phyloP scores from a whole-genome alignment of 2,888 invertebrate species.

The Dicyrtoma fusca region DNA sequence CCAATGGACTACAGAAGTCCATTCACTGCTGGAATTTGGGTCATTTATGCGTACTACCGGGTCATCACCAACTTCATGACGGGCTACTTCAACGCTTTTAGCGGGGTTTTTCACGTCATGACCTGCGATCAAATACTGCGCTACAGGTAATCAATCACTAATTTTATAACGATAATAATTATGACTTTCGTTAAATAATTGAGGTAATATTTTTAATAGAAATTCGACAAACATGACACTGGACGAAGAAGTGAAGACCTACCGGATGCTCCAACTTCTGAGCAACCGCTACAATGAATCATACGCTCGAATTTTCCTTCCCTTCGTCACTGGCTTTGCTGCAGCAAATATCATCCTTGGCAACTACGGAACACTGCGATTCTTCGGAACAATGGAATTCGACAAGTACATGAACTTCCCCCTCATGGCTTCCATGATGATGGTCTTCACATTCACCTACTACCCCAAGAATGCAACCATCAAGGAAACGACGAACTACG shows the following conservation, averaged over 20 bases:
- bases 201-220: too few relatives aligned
- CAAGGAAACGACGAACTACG: not conserved
- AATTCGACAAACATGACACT: not conserved
- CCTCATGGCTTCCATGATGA: not conserved
- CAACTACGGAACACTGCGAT: not conserved
- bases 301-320: not conserved
- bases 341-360: not conserved
- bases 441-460: not conserved
- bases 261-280: not conserved
- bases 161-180: not conserved
- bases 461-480: not conserved
- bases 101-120: not conserved
- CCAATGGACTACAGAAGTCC: conserved; percentile 1
- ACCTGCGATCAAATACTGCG: conserved; percentile 1
- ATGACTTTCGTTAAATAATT: not conserved
- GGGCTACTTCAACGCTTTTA: not conserved
- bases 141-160: not conserved
- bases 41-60: not conserved
- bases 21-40: not conserved
- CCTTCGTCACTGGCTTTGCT: not conserved
- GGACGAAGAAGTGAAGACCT: not conserved
- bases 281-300: not conserved
- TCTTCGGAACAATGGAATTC: not conserved
- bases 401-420: conserved; percentile 11
- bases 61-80: not conserved